A percentile compares a stretch with the other conserved stretches of the same genome.
phyloP scores from a whole-genome alignment of 2,113 vertebrate species.

The Chloebia gouldiae region DNA sequence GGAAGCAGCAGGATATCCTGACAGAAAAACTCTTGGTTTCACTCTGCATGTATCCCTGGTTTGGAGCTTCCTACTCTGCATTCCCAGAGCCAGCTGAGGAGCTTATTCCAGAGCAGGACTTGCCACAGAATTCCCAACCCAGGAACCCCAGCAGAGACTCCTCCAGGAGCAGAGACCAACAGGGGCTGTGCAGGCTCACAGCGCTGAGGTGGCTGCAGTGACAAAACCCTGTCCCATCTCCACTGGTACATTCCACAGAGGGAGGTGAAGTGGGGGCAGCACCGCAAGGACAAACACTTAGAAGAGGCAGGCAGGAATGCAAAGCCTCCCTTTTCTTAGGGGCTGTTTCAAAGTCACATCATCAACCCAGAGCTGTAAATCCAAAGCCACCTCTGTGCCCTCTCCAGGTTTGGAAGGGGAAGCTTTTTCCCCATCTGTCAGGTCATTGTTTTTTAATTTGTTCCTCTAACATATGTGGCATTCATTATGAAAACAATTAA shows the following conservation, averaged over 20 bases:
- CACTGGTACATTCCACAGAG: neutral
- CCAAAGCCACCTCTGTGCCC: neutral
- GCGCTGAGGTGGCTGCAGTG: rapidly evolving
- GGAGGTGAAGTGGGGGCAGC: neutral
- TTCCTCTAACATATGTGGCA: neutral
- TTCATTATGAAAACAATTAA: neutral
- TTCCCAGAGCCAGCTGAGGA: neutral
- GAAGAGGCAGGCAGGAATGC: neutral
- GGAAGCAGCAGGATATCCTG: neutral
- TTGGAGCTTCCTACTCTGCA: neutral
- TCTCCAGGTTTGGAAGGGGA: neutral
- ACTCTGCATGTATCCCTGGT: neutral
- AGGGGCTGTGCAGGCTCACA: neutral
- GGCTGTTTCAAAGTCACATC: neutral
- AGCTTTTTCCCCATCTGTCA: neutral
- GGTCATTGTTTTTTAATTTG: neutral
- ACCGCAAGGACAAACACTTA: neutral
- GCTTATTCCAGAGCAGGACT: neutral
- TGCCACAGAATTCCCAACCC: rapidly evolving
- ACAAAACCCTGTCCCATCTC: neutral
- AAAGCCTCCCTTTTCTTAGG: neutral
- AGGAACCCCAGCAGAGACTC: neutral
- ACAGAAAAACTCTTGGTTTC: neutral
- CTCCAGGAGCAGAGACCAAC: neutral
- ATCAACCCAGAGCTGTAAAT: neutral